Base-by-base conservation (phyloP, 2,888 invertebrate species). In the Clistopyga incitator region DNA sequence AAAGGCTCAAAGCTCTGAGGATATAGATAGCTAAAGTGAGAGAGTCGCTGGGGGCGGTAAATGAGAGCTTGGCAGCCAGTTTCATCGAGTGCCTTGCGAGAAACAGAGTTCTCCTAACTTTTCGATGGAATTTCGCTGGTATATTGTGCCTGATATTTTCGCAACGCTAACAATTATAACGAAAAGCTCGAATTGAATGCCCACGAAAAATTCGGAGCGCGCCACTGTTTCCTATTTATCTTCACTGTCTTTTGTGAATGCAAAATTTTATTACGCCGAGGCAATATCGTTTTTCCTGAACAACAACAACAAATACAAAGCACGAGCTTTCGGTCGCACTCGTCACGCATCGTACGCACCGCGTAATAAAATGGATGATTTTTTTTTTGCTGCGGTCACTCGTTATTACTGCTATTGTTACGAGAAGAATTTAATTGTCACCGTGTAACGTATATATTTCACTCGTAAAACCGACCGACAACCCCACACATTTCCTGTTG, bases 31-130 rank as follows among this genome's bases (percentile, higher is more conserved):
- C 65, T 6, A 38, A 54, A 65, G 54, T 65, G 54, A 47, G 38
- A 65, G 34, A 56, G 64, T 61, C 38, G 52, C 52, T 65, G 45
- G 45, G 29, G 56, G 50, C 61, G 23, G 15, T 23, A 45, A 59
- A 38, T 11, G 61, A 50, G 54, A 71, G 70, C 52, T n/a, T 45
- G 29, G 70, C 20, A 34, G 45, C 47, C 54, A 81, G 81, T 77
- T 77, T 71, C 47, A 67, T 81, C 64, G 76, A 71, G 81, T 45
- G 34, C 29, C 47, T 29, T 23, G 13, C 42, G 64, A 25, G 71
- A 65, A 76, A 65, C 81, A 71, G 70, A 81, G 81, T 70, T 20
- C 64, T 25, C 61, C 45, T 18, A 81, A 81, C 76, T 81, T 71
- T 11, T 56, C 11, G 56, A 23, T 71, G 56, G 54, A 70, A 54